Conservation (phyloP, 1,140 invertebrate species). For the Orussus abietinus region DNA sequence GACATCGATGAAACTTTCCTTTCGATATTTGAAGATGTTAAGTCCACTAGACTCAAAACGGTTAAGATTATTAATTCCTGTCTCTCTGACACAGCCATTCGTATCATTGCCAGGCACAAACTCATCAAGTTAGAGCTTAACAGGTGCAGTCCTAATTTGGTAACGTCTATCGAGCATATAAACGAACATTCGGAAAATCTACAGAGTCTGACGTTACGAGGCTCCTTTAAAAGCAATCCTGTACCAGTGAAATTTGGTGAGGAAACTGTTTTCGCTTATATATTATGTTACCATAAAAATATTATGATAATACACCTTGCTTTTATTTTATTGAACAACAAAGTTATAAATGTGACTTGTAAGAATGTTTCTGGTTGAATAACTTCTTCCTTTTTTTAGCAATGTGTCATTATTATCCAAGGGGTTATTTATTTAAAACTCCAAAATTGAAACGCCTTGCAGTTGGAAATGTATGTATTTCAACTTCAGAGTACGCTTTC, state of each 20-base stretch:
- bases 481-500: constrained; percentile 52
- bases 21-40: constrained; percentile 66
- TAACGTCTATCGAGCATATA: constrained; percentile 57
- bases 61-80: constrained; percentile 68
- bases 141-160: constrained; percentile 66
- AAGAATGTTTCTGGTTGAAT: constrained; percentile 21
- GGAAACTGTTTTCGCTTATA: constrained; percentile 17
- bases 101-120: constrained; percentile 66
- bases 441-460: constrained; percentile 64
- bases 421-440: constrained; percentile 59
- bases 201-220: constrained; percentile 39
- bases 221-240: constrained; percentile 16
- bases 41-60: constrained; percentile 64
- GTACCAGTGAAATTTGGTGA: constrained; percentile 6
- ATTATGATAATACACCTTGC: constrained; percentile 48
- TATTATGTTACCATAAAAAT: constrained; percentile 44
- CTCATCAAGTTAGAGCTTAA: constrained; percentile 69
- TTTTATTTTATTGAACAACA: constrained; percentile 39
- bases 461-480: constrained; percentile 55
- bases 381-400: neutral
- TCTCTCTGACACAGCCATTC: constrained; percentile 67
- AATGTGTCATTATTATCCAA: constrained; percentile 23
- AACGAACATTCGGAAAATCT: constrained; percentile 56
- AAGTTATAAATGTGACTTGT: constrained; percentile 20
- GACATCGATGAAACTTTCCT: constrained; percentile 65